These are phyloP conservation scores for Solenopsis invicta DNA, from an alignment of 1,140 invertebrate species.

Conservation along the genomic window DNA sequence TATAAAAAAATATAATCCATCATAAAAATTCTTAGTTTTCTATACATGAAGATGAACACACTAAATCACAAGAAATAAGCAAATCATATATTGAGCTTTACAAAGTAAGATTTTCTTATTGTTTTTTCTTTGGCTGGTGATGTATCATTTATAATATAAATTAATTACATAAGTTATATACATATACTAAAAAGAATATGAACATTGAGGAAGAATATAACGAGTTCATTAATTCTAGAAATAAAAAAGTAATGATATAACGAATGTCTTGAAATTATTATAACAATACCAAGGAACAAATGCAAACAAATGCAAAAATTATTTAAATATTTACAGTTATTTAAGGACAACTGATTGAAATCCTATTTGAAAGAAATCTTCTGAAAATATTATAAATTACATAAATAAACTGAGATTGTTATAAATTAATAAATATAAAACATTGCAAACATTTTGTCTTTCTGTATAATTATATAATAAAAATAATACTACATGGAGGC, in stretches of 20 bases:
- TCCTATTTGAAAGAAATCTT: conserved; percentile 2
- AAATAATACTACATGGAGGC: conserved; percentile 25
- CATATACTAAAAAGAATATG: conserved; percentile 12
- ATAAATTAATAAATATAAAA: not conserved
- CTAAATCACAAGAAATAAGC: conserved; percentile 26
- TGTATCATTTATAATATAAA: conserved; percentile 5
- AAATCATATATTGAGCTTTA: conserved; percentile 10
- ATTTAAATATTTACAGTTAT: conserved; percentile 2
- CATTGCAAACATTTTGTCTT: not conserved
- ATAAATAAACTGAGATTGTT: not conserved
- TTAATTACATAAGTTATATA: not conserved
- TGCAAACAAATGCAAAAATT: not conserved
- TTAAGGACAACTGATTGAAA: not conserved
- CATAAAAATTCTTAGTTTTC: conserved; percentile 30
- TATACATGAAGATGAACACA: not conserved
- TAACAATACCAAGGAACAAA: not conserved
- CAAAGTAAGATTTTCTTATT: conserved; percentile 14
- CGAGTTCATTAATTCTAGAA: conserved; percentile 39
- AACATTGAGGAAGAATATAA: conserved; percentile 59
- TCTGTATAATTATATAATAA: not conserved
- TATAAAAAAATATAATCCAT: conserved; percentile 34
- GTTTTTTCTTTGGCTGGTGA: not conserved
- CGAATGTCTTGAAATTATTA: conserved; percentile 34
- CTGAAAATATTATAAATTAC: conserved; percentile 19
- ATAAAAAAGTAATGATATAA: conserved; percentile 32